phyloP scores from a whole-genome alignment of 1,140 invertebrate genomes.

The Doryteuthis pealeii region DNA sequence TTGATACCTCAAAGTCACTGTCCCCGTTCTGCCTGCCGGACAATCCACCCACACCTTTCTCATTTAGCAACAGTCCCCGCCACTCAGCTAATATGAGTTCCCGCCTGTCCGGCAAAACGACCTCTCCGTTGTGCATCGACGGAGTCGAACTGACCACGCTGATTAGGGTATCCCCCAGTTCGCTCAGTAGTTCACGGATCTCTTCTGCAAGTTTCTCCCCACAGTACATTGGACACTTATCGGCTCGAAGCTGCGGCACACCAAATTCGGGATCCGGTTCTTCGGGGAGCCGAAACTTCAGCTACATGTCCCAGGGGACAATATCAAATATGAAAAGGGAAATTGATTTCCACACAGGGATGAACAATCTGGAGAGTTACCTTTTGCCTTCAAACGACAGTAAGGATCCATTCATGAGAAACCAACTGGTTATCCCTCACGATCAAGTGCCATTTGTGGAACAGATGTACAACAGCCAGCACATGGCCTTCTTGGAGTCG shows the following conservation, averaged over 20 bases:
- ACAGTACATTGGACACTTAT: constrained; percentile 83
- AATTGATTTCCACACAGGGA: constrained; percentile 24
- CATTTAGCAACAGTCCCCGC: constrained; percentile 46
- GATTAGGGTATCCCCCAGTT: constrained; percentile 92
- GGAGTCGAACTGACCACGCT: constrained; percentile 86
- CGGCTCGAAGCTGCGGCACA: constrained; percentile 68
- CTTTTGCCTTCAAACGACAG: constrained; percentile 36
- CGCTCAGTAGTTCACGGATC: constrained; percentile 80
- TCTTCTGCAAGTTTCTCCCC: constrained; percentile 43
- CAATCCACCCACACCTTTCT: constrained; percentile 43
- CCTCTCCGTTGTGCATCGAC: constrained; percentile 88
- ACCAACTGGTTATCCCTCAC: constrained; percentile 48
- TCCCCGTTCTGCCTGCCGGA: constrained; percentile 52
- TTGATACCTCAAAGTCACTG: constrained; percentile 37
- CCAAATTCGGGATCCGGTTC: constrained; percentile 38
- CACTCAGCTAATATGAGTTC: constrained; percentile 50
- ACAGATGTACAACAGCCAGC: constrained; percentile 30
- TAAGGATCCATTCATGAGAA: constrained; percentile 36
- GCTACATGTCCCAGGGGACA: constrained; percentile 32
- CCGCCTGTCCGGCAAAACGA: constrained; percentile 58
- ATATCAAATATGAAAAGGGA: constrained; percentile 36
- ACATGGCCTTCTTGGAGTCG: constrained; percentile 17
- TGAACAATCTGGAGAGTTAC: constrained; percentile 43
- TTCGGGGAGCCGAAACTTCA: constrained; percentile 30
- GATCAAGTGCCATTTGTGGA: constrained; percentile 50